Evolutionary conservation across 2,888 invertebrate genomes (phyloP), one percentile per base, ranked within the genome.

Genomic region (Apotomis betuletana): DNA sequence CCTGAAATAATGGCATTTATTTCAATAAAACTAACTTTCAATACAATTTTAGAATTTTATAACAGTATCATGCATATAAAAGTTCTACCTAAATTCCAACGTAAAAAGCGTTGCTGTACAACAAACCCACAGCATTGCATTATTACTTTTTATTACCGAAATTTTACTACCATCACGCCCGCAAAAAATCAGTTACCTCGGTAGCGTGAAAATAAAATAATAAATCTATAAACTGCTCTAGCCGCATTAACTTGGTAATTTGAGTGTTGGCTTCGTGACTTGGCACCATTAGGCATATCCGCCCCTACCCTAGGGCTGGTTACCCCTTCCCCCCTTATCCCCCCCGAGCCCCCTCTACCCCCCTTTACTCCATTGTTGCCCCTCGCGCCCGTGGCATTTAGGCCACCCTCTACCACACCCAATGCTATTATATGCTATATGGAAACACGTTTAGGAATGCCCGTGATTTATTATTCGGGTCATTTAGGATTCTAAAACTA

Each of bases 241-340:
- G 68, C 70, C 76, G 74, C 79, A 83, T 82, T 84, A 85, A 81
- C 83, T 70, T 74, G 62, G 81, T 85, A 85, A 87, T 86, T 87
- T 87, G 85, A 84, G 85, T 83, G 84, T 77, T 74, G 80, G 72
- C 80, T 87, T 88, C 92, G 92, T 92, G 92, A 90, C 91, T 88
- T 74, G 81, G 77, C 76, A 77, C 90, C 89, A 92, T 92, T 92
- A 92, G 83, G 84, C 76, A 82, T 84, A 87, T 90, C 90, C 90
- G 83, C 78, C 75, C 70, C 74, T 77, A 67, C 63, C 85, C 71
- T 51, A 65, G 27, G 46, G 44, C n/a, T n/a, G 12, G 51, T 57
- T 65, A 83, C 80, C 79, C 58, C 73, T 71, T 74, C 59, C 74
- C 76, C 80, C 75, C 64, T 73, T 70, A 70, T 67, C 61, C 77